phyloP scores from a whole-genome alignment of 92 coral and sea anemone genomes.

The Epizoanthus illoricatus region DNA sequence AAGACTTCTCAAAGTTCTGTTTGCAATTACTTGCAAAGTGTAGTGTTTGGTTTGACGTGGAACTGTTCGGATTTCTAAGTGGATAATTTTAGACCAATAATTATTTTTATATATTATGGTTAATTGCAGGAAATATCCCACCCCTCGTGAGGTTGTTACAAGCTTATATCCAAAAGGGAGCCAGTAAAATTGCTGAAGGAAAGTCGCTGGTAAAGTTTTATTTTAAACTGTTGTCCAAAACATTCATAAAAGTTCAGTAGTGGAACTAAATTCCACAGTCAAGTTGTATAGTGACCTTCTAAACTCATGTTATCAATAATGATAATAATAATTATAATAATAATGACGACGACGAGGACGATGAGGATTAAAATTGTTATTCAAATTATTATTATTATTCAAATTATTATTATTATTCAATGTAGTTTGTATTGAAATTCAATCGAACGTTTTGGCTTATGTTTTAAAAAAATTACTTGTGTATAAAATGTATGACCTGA shows the following conservation, averaged over 20 bases:
- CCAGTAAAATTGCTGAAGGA: slow-evolving; percentile 68
- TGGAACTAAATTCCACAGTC: neutral
- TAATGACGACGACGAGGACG: no score
- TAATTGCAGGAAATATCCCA: slow-evolving; percentile 84
- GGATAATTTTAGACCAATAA: neutral
- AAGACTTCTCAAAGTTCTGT: no score
- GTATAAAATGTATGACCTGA: no score
- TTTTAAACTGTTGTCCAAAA: neutral
- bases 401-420: neutral
- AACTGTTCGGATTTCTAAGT: no score
- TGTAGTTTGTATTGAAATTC: neutral
- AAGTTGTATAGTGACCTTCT: neutral
- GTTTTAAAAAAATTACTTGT: no score
- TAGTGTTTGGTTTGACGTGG: no score
- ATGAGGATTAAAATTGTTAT: no score
- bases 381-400: no score
- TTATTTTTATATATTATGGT: neutral
- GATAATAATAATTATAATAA: no score
- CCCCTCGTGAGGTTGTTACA: slow-evolving; percentile 92
- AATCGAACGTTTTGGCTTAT: no score
- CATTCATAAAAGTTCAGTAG: neutral
- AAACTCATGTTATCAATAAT: no score
- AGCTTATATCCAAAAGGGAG: slow-evolving; percentile 90
- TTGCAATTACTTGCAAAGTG: no score
- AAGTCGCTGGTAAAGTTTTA: slow-evolving; percentile 69